Evolutionary conservation across 2,113 vertebrate genomes (phyloP), one percentile per base, ranked within the genome.

Genomic region (Tapirus terrestris): DNA sequence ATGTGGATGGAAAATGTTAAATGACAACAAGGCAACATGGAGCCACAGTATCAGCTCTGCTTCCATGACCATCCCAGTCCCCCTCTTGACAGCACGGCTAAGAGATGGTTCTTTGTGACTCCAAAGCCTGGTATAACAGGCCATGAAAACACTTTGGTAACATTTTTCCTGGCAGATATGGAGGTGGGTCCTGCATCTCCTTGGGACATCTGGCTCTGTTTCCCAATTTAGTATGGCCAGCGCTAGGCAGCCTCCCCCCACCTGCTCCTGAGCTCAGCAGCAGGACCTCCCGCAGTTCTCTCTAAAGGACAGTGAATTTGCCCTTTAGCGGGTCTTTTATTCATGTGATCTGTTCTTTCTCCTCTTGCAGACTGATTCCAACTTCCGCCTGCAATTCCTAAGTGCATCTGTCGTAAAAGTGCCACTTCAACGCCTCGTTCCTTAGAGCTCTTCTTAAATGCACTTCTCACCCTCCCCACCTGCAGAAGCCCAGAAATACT

Each of bases 401-500:
- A 86, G 61, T 36, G 43, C 2, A 2, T 43, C 53, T 33, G 48
- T 25, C 61, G 4, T 82, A 67, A 77, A 89, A 51, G 81, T 73
- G 21, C 33, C 61, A 51, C 88, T 94, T 95, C 77, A 70, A 81
- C 31, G 67, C 33, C 45, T 27, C 0, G 0, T 27, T 72, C 60
- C 65, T 91, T 33, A 51, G 81, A 58, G 82, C 43, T 48, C 89
- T 45, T 90, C 75, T 92, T 17, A n/a, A 79, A 76, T 2, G 73
- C 14, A 31, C 80, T 27, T 27, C 56, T 43, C 1, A 1, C n/a
- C 12, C 58, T 65, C 58, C 94, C 87, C 11, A 77, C 56, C 65
- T 33, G 63, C 87, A 25, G 39, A 84, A 88, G 67, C 70, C 67
- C 72, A 18, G 90, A 89, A 60, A 97, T 60, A 63, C 87, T 68